Conservation (phyloP, 1,140 invertebrate genomes). For the Procambarus virginalis region DNA sequence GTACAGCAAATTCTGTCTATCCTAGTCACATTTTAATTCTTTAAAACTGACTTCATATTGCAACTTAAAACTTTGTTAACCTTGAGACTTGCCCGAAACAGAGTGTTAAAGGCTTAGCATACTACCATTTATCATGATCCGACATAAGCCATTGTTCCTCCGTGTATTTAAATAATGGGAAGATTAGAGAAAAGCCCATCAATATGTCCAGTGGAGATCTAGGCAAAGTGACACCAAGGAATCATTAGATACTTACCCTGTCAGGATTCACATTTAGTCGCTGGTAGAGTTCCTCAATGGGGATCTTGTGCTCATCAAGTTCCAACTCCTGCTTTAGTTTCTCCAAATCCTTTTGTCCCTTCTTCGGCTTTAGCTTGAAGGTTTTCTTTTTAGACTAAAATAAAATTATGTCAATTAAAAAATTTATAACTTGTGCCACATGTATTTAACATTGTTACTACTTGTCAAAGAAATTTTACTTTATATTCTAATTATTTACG, state of each 20-base stretch:
- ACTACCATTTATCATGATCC: no score
- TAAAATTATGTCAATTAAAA: background rate
- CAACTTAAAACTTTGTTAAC: no score
- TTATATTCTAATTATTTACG: no score
- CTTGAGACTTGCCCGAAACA: no score
- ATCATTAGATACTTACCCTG: conserved; percentile 38
- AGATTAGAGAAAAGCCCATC: background rate
- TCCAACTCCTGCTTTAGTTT: conserved; percentile 98
- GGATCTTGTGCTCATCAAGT: conserved; percentile 98
- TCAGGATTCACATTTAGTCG: conserved; percentile 89
- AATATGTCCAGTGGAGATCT: no score
- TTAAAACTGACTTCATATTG: no score
- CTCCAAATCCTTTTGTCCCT: conserved; percentile 79
- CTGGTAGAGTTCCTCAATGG: conserved; percentile 96
- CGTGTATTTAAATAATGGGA: background rate
- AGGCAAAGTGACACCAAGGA: no score
- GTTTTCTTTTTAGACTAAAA: conserved; percentile 69
- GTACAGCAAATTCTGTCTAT: no score
- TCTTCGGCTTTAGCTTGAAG: conserved; percentile 68
- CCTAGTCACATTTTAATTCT: no score
- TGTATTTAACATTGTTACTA: background rate
- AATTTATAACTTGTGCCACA: background rate
- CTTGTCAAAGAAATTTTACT: no score
- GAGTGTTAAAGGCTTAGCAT: no score
- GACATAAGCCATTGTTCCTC: no score